phyloP scores from a whole-genome alignment of 2,113 vertebrate species.

The Chauna torquata region DNA sequence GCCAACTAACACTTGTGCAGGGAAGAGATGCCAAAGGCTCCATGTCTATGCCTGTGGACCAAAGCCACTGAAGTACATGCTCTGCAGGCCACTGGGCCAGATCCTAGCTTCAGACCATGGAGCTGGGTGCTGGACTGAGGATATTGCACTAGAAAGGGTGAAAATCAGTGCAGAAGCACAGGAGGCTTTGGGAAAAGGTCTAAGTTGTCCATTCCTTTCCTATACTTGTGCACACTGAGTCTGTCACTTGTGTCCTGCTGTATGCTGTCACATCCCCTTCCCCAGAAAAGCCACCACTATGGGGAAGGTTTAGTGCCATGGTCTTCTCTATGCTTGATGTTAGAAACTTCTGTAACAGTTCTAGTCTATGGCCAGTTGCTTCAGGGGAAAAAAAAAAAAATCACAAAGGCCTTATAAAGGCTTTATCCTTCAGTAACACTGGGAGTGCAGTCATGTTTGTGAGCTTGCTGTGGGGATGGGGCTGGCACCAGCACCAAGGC shows the following conservation, averaged over 20 bases:
- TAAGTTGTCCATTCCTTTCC: too few relatives aligned
- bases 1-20: neutral
- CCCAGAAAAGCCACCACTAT: too few relatives aligned
- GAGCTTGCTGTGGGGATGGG: neutral
- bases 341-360: too few relatives aligned
- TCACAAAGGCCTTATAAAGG: too few relatives aligned
- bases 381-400: too few relatives aligned
- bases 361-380: too few relatives aligned
- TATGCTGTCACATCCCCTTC: too few relatives aligned
- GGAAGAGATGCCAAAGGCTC: neutral
- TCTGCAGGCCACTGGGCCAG: too few relatives aligned
- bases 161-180: neutral
- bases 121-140: neutral
- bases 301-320: too few relatives aligned
- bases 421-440: neutral
- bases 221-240: too few relatives aligned
- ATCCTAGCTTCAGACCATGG: neutral
- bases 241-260: too few relatives aligned
- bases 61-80: neutral
- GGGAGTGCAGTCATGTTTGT: neutral
- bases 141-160: neutral
- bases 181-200: neutral
- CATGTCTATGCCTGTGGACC: neutral
- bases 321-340: too few relatives aligned
- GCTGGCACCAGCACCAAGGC: neutral